Evolutionary conservation across 1,140 invertebrate genomes (phyloP).

Genomic region (Apis dorsata): DNA sequence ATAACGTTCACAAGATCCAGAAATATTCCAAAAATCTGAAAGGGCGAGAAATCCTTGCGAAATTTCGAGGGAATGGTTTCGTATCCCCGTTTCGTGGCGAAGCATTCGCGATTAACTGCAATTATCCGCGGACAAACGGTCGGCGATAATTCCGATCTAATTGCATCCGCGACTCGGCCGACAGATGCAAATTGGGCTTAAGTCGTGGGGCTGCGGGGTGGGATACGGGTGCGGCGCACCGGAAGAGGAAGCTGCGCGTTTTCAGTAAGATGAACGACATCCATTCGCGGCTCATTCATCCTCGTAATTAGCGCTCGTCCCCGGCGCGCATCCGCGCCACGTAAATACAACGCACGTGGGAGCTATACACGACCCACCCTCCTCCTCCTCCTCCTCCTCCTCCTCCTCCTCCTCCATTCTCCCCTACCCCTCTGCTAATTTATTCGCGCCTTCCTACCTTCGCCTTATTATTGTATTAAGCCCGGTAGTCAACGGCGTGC

Average conservation of each 20-base stretch:
- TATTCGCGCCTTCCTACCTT: constrained; percentile 42
- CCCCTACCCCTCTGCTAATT: constrained; percentile 38
- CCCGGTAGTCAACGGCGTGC: constrained; percentile 27
- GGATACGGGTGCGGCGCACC: not conserved
- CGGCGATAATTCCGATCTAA: constrained; percentile 52
- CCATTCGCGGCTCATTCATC: constrained; percentile 58
- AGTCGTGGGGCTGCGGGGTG: constrained; percentile 27
- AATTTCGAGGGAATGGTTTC: not conserved
- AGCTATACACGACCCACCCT: constrained; percentile 44
- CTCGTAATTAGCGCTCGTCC: constrained; percentile 60
- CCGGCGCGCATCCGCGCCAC: constrained; percentile 39
- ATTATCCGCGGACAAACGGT: constrained; percentile 35
- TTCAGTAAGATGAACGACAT: constrained; percentile 58
- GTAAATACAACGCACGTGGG: constrained; percentile 60
- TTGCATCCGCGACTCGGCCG: constrained; percentile 45
- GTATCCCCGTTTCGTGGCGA: not conserved
- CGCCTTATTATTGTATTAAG: constrained; percentile 59
- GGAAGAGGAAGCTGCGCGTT: constrained; percentile 56
- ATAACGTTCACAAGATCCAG: too few species aligned
- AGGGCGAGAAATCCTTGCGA: not conserved
- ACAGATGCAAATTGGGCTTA: constrained; percentile 60
- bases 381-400: constrained; percentile 5
- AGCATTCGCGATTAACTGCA: constrained; percentile 40
- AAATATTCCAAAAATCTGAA: not conserved
- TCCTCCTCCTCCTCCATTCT: constrained; percentile 23